A percentile compares a stretch with the other conserved stretches of the same genome.
These are phyloP conservation scores for Calyptomena viridis DNA, from an alignment of 2,113 vertebrate genomes.

Conservation along the genomic window DNA sequence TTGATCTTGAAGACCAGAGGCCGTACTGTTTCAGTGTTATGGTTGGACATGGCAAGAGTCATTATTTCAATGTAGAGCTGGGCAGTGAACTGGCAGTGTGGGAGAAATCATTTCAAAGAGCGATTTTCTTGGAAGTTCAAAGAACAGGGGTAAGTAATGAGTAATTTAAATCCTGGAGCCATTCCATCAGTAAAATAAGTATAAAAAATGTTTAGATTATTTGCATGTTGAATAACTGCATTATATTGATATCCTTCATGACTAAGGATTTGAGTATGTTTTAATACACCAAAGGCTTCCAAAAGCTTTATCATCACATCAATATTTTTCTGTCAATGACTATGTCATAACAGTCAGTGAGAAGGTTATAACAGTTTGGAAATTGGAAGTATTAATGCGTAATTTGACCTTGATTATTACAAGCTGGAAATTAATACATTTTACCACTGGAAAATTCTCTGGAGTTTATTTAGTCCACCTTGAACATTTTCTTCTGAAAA, in stretches of 20 bases:
- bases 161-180: not conserved
- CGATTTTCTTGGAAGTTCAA: slow-evolving; percentile 91
- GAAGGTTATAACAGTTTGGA: not conserved
- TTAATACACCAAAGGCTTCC: not conserved
- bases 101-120: slow-evolving; percentile 93
- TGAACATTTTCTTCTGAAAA: not conserved
- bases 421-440: not conserved
- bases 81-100: slow-evolving; percentile 84
- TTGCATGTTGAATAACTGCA: not conserved
- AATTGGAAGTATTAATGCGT: not conserved
- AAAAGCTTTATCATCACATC: not conserved
- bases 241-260: not conserved
- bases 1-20: slow-evolving; percentile 80
- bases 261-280: not conserved
- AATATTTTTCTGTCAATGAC: not conserved
- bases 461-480: not conserved
- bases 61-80: slow-evolving; percentile 87
- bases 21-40: slow-evolving; percentile 88
- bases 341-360: not conserved
- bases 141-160: slow-evolving; percentile 83
- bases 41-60: slow-evolving; percentile 84
- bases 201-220: not conserved
- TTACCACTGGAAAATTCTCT: not conserved
- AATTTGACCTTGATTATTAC: not conserved
- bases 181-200: not conserved